Evolutionary conservation across 1,140 invertebrate genomes (phyloP).

Genomic region (Drosophila tani): DNA sequence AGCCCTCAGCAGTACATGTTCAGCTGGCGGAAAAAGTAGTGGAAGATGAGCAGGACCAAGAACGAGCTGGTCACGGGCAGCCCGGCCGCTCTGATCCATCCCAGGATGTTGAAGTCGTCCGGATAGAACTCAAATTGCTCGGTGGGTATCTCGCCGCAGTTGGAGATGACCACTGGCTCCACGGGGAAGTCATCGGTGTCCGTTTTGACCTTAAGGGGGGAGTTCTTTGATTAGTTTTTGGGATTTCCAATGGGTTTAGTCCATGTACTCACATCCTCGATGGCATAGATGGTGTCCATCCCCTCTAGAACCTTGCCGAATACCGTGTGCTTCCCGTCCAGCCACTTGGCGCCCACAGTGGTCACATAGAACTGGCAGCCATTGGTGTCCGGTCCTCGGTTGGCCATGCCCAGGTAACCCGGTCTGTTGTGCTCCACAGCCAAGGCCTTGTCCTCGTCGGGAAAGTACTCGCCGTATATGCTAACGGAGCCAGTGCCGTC

Average conservation of each 20-base stretch:
- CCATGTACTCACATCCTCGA: constrained; percentile 87
- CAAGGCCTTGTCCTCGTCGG: constrained; percentile 95
- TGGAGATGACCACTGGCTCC: constrained; percentile 88
- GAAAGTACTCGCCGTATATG: constrained; percentile 96
- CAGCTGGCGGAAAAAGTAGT: constrained; percentile 91
- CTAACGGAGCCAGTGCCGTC: constrained; percentile 92
- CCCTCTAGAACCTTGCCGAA: constrained; percentile 96
- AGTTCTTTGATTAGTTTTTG: background rate
- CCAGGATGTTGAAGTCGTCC: constrained; percentile 89
- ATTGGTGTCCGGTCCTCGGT: constrained; percentile 92
- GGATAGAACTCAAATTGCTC: constrained; percentile 88
- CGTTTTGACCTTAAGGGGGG: constrained; percentile 88
- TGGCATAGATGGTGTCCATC: constrained; percentile 93
- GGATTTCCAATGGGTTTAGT: background rate
- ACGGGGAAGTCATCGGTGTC: constrained; percentile 90
- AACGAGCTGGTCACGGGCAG: constrained; percentile 91
- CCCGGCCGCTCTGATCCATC: constrained; percentile 90
- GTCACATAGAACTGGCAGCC: constrained; percentile 99
- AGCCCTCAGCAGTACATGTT: constrained; percentile 77
- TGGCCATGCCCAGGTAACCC: constrained; percentile 98
- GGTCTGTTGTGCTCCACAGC: constrained; percentile 93
- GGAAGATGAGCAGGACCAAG: constrained; percentile 90
- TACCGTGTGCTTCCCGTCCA: constrained; percentile 96
- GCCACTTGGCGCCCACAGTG: constrained; percentile 94
- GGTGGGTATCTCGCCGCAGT: constrained; percentile 88